Evolutionary conservation across 2,797 vertebrate species (phyloP).

Genomic region (Valencia hispanica): DNA sequence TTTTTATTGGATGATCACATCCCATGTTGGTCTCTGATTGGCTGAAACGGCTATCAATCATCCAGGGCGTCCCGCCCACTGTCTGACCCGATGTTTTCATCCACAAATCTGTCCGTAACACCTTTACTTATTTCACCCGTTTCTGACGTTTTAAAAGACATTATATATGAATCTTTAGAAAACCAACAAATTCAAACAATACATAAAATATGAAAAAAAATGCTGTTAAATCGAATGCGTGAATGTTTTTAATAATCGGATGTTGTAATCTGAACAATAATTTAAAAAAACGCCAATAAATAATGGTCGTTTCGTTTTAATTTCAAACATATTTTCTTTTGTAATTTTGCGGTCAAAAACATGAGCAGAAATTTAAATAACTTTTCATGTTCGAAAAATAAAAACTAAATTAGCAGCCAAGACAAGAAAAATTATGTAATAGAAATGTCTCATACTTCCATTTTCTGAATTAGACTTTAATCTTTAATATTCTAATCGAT

Average conservation of each 20-base stretch:
- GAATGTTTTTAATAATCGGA: not conserved
- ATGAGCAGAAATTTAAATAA: not conserved
- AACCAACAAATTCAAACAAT: not conserved
- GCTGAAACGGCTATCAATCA: conserved; percentile 46
- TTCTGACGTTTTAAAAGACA: not conserved
- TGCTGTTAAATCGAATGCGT: not conserved
- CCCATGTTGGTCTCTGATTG: conserved; percentile 26
- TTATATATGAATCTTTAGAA: not conserved
- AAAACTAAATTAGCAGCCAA: not conserved
- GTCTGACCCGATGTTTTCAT: not conserved
- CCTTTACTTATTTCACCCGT: not conserved
- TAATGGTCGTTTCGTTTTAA: too few species aligned
- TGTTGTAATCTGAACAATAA: not conserved
- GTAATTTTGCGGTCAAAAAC: too few species aligned
- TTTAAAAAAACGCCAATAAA: too few species aligned
- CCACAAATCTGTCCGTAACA: not conserved
- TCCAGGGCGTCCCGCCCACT: not conserved
- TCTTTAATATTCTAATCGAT: not conserved
- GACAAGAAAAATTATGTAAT: not conserved
- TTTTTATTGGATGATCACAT: conserved; percentile 43
- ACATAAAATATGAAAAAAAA: not conserved
- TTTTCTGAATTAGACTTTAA: not conserved
- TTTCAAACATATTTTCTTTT: not conserved
- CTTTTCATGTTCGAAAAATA: not conserved
- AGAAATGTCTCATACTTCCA: not conserved